phyloP scores from a whole-genome alignment of 2,888 invertebrate species.

The Conops quadrifasciatus region DNA sequence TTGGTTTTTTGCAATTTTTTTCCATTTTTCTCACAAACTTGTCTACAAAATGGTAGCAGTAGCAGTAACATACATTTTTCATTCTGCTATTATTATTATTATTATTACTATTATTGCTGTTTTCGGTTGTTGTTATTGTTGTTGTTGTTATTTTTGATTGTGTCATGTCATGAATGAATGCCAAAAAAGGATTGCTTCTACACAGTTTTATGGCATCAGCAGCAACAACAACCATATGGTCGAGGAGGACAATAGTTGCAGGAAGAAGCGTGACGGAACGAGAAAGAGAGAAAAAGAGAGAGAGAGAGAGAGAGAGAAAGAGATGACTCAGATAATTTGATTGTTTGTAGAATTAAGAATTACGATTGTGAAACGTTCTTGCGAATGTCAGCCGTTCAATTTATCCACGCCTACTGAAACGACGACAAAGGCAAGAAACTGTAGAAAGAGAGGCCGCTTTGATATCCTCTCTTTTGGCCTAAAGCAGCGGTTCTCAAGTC shows the following conservation, averaged over 20 bases:
- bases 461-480: too few species aligned
- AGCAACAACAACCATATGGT: too few species aligned
- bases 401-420: too few species aligned
- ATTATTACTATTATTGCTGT: background rate
- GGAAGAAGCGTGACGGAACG: too few species aligned
- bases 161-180: background rate
- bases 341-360: background rate
- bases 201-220: too few species aligned
- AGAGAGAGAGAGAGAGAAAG: background rate
- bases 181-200: conserved; percentile 15
- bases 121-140: background rate
- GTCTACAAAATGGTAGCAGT: too few species aligned
- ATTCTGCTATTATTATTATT: too few species aligned
- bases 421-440: background rate
- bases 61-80: too few species aligned
- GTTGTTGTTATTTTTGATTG: background rate
- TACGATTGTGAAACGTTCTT: background rate
- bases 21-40: background rate
- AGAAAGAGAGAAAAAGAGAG: background rate
- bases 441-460: background rate
- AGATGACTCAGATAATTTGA: background rate
- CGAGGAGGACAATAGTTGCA: too few species aligned
- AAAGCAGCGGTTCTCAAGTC: too few species aligned
- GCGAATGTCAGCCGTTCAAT: background rate
- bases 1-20: background rate